A percentile compares a stretch with the other conserved stretches of the same genome.
These are phyloP conservation scores for Sinodicranocentrus sp. DNA, from an alignment of 2,888 invertebrate species.

Conservation along the genomic window DNA sequence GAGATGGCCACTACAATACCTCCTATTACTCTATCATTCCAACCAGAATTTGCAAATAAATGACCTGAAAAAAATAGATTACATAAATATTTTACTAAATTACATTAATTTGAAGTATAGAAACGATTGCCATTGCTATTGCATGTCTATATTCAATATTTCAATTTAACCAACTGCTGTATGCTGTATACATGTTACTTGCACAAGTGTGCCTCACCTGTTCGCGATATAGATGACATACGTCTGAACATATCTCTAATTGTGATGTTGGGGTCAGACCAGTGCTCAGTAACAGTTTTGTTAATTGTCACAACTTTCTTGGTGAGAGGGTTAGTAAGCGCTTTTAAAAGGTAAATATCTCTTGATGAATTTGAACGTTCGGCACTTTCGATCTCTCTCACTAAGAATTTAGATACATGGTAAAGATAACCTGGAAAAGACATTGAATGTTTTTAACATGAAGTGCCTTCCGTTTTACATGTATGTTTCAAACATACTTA, in stretches of 20 bases:
- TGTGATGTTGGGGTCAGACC: background rate
- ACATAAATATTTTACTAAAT: too few species aligned
- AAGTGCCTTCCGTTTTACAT: too few species aligned
- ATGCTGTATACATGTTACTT: background rate
- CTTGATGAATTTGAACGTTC: background rate
- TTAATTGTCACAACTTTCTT: background rate
- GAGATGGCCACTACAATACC: background rate
- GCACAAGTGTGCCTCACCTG: background rate
- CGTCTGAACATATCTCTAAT: background rate
- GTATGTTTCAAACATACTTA: background rate
- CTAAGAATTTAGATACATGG: slow-evolving; percentile 72
- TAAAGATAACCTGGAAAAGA: slow-evolving; percentile 4
- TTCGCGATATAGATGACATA: background rate
- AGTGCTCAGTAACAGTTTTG: background rate
- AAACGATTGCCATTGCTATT: too few species aligned
- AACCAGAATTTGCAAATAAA: background rate
- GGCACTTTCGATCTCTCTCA: slow-evolving; percentile 43
- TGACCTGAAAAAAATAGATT: too few species aligned
- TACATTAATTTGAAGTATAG: too few species aligned
- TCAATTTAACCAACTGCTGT: background rate
- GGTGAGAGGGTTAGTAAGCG: background rate
- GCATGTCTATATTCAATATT: background rate
- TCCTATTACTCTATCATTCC: background rate
- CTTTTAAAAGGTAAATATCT: background rate
- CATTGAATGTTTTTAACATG: too few species aligned